Evolutionary conservation across 2,888 invertebrate species (phyloP).

Genomic region (Ophion obscuratus): DNA sequence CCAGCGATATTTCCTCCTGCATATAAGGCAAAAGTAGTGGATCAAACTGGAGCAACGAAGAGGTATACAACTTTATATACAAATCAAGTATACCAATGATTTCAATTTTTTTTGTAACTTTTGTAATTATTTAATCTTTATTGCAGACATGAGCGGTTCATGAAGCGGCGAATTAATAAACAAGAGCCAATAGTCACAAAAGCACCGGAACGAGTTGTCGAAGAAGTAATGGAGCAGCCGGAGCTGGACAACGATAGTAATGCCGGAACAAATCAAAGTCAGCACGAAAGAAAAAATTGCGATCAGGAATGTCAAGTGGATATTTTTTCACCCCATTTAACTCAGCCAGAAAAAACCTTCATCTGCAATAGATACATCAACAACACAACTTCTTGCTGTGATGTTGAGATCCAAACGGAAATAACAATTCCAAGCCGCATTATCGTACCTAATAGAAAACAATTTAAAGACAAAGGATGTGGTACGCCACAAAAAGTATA

Average conservation of each 20-base stretch:
- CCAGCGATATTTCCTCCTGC: slow-evolving; percentile 45
- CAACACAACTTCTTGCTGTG: slow-evolving; percentile 26
- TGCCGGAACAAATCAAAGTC: slow-evolving; percentile 17
- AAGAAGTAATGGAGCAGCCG: slow-evolving; percentile 17
- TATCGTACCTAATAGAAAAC: slow-evolving; percentile 38
- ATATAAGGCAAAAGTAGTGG: slow-evolving; percentile 31
- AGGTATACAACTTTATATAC: slow-evolving; percentile 29
- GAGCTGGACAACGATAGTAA: slow-evolving; percentile 20
- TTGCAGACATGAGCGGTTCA: slow-evolving; percentile 25
- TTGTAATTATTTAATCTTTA: slow-evolving; percentile 30
- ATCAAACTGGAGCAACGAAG: slow-evolving; percentile 21
- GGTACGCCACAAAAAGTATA: slow-evolving; percentile 54
- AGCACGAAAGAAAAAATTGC: too few relatives aligned
- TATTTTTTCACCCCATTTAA: too few relatives aligned
- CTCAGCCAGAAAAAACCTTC: slow-evolving; percentile 47
- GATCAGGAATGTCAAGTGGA: too few relatives aligned
- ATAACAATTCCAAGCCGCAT: slow-evolving; percentile 24
- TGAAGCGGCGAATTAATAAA: slow-evolving; percentile 36
- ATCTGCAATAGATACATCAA: slow-evolving; percentile 60
- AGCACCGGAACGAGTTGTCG: slow-evolving; percentile 18
- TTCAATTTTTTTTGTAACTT: slow-evolving; percentile 10
- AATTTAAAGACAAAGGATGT: slow-evolving; percentile 50
- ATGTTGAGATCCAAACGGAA: slow-evolving; percentile 63
- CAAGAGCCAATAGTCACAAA: slow-evolving; percentile 1
- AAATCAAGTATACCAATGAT: slow-evolving; percentile 30